phyloP scores from a whole-genome alignment of 2,888 invertebrate species.

The Eremobia ochroleuca region DNA sequence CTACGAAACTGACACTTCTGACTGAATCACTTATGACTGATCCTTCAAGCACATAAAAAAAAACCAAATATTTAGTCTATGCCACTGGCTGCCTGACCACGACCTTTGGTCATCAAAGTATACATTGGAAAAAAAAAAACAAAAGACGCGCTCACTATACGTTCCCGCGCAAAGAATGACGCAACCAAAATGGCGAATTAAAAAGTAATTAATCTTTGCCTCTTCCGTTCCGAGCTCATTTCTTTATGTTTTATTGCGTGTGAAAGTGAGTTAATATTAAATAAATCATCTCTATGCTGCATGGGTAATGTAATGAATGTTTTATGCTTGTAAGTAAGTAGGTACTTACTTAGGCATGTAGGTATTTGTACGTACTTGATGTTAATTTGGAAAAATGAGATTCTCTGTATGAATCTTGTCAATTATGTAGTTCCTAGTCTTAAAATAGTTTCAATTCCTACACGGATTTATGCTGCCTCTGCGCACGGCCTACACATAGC shows the following conservation, averaged over 20 bases:
- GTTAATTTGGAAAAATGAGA: not conserved
- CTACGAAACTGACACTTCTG: not conserved
- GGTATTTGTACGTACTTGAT: not conserved
- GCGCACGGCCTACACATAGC: too few species aligned
- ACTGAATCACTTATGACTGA: too few species aligned
- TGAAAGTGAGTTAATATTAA: slow-evolving; percentile 81
- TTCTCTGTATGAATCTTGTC: not conserved
- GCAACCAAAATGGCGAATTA: slow-evolving; percentile 87
- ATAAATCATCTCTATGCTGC: slow-evolving; percentile 75
- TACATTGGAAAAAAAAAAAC: slow-evolving; percentile 49
- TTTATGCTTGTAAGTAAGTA: not conserved
- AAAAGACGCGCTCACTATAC: slow-evolving; percentile 35
- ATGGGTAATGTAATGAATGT: slow-evolving; percentile 32
- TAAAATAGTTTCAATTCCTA: not conserved
- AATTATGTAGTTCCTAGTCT: not conserved
- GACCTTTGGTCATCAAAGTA: slow-evolving; percentile 57
- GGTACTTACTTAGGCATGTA: not conserved
- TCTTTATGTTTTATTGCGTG: slow-evolving; percentile 83
- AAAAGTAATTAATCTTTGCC: slow-evolving; percentile 85
- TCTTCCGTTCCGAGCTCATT: slow-evolving; percentile 76
- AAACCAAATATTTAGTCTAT: slow-evolving; percentile 24
- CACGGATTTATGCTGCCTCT: too few species aligned
- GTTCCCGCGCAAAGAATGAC: slow-evolving; percentile 71
- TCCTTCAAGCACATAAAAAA: not conserved
- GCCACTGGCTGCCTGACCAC: slow-evolving; percentile 17